phyloP scores from a whole-genome alignment of 2,888 invertebrate genomes.

The Acrobasis suavella region DNA sequence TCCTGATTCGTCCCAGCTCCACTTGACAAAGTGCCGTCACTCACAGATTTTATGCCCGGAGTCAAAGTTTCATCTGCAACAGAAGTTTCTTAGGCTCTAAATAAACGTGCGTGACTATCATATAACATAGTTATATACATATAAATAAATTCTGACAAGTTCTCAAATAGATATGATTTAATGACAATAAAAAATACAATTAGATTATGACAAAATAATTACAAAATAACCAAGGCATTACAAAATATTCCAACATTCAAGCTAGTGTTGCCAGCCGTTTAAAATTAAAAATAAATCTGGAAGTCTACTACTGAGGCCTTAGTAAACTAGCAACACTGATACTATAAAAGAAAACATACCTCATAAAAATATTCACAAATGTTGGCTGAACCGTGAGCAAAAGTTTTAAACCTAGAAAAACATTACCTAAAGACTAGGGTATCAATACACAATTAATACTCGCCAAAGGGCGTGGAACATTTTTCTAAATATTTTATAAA shows the following conservation, averaged over 20 bases:
- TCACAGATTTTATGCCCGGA: conserved; percentile 2
- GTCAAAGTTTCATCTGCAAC: conserved; percentile 4
- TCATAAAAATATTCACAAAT: conserved; percentile 37
- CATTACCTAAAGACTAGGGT: conserved; percentile 74
- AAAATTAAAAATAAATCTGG: conserved; percentile 19
- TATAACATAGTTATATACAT: conserved; percentile 30
- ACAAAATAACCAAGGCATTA: conserved; percentile 41
- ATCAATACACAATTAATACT: conserved; percentile 62
- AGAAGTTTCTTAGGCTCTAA: conserved; percentile 11
- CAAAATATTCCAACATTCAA: conserved; percentile 21
- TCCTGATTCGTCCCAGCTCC: neutral
- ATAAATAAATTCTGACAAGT: conserved; percentile 31
- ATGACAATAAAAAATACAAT: conserved; percentile 39
- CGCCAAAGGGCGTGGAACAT: conserved; percentile 37
- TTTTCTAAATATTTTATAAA: conserved; percentile 51
- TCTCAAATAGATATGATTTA: conserved; percentile 38
- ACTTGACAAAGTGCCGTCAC: neutral
- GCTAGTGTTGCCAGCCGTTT: conserved; percentile 26
- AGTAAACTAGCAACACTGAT: conserved; percentile 35
- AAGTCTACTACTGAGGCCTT: conserved; percentile 20
- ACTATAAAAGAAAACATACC: conserved; percentile 22
- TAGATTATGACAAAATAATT: conserved; percentile 31
- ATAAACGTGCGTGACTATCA: conserved; percentile 19
- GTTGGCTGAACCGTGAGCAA: conserved; percentile 67
- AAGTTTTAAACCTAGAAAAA: conserved; percentile 59